phyloP scores from a whole-genome alignment of 2,888 invertebrate genomes.

The Biston betularia region DNA sequence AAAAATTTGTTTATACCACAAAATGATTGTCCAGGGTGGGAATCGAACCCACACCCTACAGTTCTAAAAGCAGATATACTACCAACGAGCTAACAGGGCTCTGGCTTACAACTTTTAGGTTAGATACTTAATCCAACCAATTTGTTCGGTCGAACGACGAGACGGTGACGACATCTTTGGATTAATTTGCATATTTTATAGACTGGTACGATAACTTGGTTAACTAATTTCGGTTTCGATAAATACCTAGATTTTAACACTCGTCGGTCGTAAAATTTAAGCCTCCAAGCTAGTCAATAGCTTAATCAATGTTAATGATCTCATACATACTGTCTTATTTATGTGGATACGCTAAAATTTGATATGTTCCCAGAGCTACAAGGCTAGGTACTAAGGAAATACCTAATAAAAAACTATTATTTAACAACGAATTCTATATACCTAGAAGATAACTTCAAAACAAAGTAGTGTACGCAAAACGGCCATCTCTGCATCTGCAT shows the following conservation, averaged over 20 bases:
- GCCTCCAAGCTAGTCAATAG: conserved; percentile 23
- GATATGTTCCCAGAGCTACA: neutral
- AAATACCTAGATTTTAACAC: conserved; percentile 41
- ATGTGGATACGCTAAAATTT: neutral
- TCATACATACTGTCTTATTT: neutral
- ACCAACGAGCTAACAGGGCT: too few relatives aligned
- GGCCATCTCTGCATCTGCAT: too few relatives aligned
- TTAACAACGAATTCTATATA: neutral
- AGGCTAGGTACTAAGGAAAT: neutral
- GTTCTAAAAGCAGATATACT: too few relatives aligned
- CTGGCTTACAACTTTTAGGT: too few relatives aligned
- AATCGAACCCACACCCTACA: too few relatives aligned
- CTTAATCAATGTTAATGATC: conserved; percentile 34
- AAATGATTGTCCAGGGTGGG: too few relatives aligned
- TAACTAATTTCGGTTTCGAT: conserved; percentile 45
- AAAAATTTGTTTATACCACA: too few relatives aligned
- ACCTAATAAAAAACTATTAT: neutral
- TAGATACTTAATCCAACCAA: neutral
- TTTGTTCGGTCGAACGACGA: conserved; percentile 6
- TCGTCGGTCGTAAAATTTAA: conserved; percentile 40
- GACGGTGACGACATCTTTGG: conserved; percentile 47
- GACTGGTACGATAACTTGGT: conserved; percentile 50
- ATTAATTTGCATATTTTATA: conserved; percentile 51
- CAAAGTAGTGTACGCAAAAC: too few relatives aligned
- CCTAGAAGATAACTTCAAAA: too few relatives aligned